Evolutionary conservation across 2,888 invertebrate genomes (phyloP).

Genomic region (Heliconius aoede): DNA sequence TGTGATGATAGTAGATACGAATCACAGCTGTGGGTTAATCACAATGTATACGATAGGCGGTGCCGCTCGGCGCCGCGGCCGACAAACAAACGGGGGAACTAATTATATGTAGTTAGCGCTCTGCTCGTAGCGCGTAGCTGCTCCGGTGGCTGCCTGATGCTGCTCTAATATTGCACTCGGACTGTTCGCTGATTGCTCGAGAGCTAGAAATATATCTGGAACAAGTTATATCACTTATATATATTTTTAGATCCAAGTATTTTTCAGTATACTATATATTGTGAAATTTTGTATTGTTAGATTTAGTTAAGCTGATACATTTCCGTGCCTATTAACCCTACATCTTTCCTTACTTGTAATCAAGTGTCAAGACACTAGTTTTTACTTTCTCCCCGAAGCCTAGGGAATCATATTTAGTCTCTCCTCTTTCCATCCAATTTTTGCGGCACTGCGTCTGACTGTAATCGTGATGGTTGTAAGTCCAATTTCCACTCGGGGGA

Average conservation of each 20-base stretch:
- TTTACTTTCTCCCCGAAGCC: too few species aligned
- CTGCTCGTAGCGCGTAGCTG: slow-evolving; percentile 20
- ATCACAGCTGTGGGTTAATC: slow-evolving; percentile 81
- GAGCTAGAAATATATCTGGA: slow-evolving; percentile 57
- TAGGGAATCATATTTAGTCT: too few species aligned
- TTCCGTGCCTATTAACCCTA: too few species aligned
- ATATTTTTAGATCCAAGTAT: neutral
- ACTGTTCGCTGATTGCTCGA: slow-evolving; percentile 67
- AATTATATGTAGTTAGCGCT: slow-evolving; percentile 64
- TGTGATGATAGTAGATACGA: slow-evolving; percentile 80
- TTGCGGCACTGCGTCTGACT: too few species aligned
- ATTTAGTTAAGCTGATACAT: too few species aligned
- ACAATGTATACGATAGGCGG: slow-evolving; percentile 80
- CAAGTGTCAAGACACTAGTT: too few species aligned
- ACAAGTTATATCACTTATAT: neutral
- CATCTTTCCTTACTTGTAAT: too few species aligned
- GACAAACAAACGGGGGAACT: slow-evolving; percentile 67
- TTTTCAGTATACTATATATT: neutral
- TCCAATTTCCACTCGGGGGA: too few species aligned
- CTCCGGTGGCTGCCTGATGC: slow-evolving; percentile 68
- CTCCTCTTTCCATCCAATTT: too few species aligned
- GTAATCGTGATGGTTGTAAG: too few species aligned
- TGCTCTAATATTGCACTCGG: slow-evolving; percentile 68
- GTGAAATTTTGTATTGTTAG: too few species aligned
- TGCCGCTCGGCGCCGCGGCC: slow-evolving; percentile 56